Evolutionary conservation across 92 coral and sea anemone genomes (phyloP), one percentile per base, ranked within the genome.

Genomic region (Paramuricea clavata): DNA sequence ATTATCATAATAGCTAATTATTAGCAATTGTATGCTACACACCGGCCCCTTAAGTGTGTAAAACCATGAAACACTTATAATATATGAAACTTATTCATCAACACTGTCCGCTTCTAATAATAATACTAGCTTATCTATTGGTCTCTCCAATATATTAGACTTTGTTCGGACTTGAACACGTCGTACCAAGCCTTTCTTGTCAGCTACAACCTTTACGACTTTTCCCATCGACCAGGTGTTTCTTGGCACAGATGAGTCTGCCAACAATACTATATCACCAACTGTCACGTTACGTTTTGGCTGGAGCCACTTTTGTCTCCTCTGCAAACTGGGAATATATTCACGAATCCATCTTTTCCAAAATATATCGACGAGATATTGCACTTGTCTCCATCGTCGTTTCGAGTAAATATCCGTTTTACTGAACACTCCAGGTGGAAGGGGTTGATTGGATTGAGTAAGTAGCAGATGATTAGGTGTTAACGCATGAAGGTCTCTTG

Each of bases 11-110:
- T n/a, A n/a, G n/a, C n/a, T n/a, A n/a, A n/a, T n/a, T n/a, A n/a
- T n/a, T n/a, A n/a, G n/a, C n/a, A n/a, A 17, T 17, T 22, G 27
- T 57, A 57, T 57, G 65, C 21, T 19, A 60, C 68, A 60, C 68
- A 60, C 68, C 30, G 68, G 68, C 68, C 68, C 68, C 68, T 60
- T 17, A 60, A 60, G 68, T 60, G 31, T 60, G 34, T 10, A 60
- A 60, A 17, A 60, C 68, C 7, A 0, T 60, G 68, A 60, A 19
- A 60, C 6, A 26, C 68, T 60, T 60, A 60, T 12, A 8, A 1
- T 60, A 57, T 10, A 17, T 57, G 8, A 57, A 57, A 17, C 26
- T 22, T 57, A 57, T 17, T 0, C 17, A 57, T 57, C 26, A 57
- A 17, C 65, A 17, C 12, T 26, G 68, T 60, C 68, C 30, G 12